Evolutionary conservation across 2,113 vertebrate species (phyloP).

Genomic region (Hemiscyllium ocellatum): DNA sequence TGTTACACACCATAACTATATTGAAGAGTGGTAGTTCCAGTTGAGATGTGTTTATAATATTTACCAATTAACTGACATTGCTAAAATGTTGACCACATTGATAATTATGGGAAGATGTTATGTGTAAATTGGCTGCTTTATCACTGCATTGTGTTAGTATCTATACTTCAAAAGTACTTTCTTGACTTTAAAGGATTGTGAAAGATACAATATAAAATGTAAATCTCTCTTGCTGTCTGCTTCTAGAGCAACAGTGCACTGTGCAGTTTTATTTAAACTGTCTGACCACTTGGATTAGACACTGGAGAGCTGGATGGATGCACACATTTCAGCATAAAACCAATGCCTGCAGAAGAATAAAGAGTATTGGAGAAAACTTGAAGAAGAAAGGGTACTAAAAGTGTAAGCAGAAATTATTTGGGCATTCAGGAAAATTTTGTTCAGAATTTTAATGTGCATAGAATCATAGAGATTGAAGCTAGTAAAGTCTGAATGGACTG

Average conservation of each 20-base stretch:
- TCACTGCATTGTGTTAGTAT: not conserved
- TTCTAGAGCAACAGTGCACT: not conserved
- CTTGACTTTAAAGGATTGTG: not conserved
- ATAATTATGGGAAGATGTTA: not conserved
- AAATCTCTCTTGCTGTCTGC: not conserved
- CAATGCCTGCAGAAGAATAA: not conserved
- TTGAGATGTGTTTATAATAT: not conserved
- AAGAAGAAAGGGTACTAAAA: not conserved
- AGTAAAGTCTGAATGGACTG: slow-evolving; percentile 8
- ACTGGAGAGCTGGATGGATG: not conserved
- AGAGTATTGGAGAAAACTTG: not conserved
- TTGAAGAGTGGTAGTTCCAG: not conserved
- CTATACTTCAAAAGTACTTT: not conserved
- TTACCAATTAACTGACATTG: not conserved
- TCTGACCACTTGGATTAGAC: not conserved
- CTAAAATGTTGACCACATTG: not conserved
- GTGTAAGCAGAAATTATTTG: not conserved
- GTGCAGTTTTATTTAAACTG: not conserved
- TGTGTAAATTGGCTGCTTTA: not conserved
- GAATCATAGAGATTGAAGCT: not conserved
- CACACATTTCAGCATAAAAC: not conserved
- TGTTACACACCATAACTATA: not conserved
- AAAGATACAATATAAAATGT: not conserved
- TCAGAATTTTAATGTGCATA: not conserved
- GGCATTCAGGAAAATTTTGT: not conserved